Evolutionary conservation across 2,797 vertebrate species (phyloP).

Genomic region (Gymnoscopelus microlampas): DNA sequence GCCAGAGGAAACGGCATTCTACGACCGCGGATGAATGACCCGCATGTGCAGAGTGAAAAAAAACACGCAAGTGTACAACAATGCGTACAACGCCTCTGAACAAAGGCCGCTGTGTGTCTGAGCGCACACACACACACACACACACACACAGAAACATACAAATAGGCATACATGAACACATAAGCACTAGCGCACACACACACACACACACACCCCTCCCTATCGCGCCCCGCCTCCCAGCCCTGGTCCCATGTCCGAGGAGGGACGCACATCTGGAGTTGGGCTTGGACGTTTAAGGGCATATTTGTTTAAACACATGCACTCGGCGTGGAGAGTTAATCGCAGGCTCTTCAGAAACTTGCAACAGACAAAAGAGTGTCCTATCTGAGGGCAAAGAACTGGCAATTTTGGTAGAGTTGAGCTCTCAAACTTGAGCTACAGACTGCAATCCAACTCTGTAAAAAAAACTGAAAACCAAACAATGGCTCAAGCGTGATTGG

Average conservation of each 20-base stretch:
- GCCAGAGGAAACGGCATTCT: constrained; percentile 45
- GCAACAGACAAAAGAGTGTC: constrained; percentile 3
- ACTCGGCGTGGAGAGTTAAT: constrained; percentile 34
- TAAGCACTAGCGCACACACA: constrained; percentile 8
- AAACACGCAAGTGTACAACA: constrained; percentile 30
- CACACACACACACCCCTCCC: constrained; percentile 19
- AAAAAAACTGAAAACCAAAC: constrained; percentile 40
- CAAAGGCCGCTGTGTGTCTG: constrained; percentile 60
- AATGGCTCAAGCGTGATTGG: constrained; percentile 37
- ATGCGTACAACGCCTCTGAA: constrained; percentile 40
- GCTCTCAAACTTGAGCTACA: constrained; percentile 25
- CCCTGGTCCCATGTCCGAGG: constrained; percentile 11
- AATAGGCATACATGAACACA: neutral
- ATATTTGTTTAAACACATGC: constrained; percentile 46
- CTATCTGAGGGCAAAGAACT: constrained; percentile 22
- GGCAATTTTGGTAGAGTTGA: constrained; percentile 29
- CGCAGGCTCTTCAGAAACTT: constrained; percentile 28
- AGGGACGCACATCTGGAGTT: constrained; percentile 43
- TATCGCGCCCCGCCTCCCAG: constrained; percentile 8
- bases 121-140: constrained; percentile 20
- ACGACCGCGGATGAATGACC: constrained; percentile 49
- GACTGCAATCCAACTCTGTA: constrained; percentile 35
- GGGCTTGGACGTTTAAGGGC: constrained; percentile 41
- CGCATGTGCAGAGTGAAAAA: constrained; percentile 28
- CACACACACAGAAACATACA: constrained; percentile 20